A percentile compares a stretch with the other conserved stretches of the same genome.
These are phyloP conservation scores for Leptoclinus maculatus DNA, from an alignment of 2,797 vertebrate genomes.

Conservation along the genomic window DNA sequence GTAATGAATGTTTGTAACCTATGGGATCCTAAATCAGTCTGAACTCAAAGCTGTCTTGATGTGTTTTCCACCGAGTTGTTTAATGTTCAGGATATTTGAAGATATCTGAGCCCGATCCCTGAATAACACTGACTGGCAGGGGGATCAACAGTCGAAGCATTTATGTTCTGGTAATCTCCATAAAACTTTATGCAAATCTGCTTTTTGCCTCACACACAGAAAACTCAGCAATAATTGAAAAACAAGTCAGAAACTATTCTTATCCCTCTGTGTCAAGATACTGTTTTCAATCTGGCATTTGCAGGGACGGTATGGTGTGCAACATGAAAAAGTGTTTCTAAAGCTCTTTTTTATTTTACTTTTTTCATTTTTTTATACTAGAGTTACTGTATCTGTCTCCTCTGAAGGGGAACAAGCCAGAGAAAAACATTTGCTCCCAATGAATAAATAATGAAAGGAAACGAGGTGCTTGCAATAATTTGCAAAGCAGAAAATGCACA, in stretches of 20 bases:
- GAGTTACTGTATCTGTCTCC: slow-evolving; percentile 49
- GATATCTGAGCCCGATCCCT: slow-evolving; percentile 32
- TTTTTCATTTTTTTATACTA: slow-evolving; percentile 32
- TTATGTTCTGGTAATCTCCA: slow-evolving; percentile 58
- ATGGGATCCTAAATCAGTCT: slow-evolving; percentile 20
- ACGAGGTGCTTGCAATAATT: slow-evolving; percentile 79
- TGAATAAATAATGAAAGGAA: slow-evolving; percentile 83
- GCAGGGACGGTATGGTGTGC: neutral
- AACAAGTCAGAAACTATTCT: slow-evolving; percentile 50
- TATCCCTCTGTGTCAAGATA: slow-evolving; percentile 34
- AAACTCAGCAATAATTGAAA: slow-evolving; percentile 62
- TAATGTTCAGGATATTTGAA: slow-evolving; percentile 51
- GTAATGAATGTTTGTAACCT: slow-evolving; percentile 43
- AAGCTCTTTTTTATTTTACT: slow-evolving; percentile 1
- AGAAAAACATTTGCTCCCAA: slow-evolving; percentile 78
- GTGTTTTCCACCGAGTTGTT: slow-evolving; percentile 36
- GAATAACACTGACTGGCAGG: slow-evolving; percentile 53
- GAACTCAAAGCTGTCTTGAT: slow-evolving; percentile 43
- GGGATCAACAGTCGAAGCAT: slow-evolving; percentile 49
- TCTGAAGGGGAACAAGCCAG: slow-evolving; percentile 57
- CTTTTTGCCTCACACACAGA: slow-evolving; percentile 36
- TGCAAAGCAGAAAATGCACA: slow-evolving; percentile 68
- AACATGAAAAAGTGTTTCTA: slow-evolving; percentile 32
- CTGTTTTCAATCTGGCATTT: slow-evolving; percentile 37
- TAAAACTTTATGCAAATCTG: slow-evolving; percentile 66